phyloP scores from a whole-genome alignment of 2,888 invertebrate species.

The Apodemia hepburni region DNA sequence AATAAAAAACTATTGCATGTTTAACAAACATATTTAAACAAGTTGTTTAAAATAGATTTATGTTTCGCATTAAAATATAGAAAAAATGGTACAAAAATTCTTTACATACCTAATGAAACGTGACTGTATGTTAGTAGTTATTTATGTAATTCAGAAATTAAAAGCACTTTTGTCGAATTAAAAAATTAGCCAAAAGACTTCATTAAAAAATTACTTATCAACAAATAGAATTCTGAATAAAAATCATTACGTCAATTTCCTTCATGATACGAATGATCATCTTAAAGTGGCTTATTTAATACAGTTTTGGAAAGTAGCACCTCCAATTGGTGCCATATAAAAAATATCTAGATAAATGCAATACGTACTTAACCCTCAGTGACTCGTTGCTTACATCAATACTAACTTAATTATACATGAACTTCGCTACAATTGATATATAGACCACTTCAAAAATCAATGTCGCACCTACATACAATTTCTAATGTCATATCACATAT shows the following conservation, averaged over 20 bases:
- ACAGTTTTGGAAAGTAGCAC: neutral
- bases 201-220: no score
- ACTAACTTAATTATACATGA: conserved; percentile 8
- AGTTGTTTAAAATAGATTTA: no score
- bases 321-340: neutral
- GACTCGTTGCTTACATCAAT: neutral
- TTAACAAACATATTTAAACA: no score
- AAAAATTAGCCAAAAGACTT: no score
- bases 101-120: no score
- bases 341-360: neutral
- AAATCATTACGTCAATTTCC: conserved; percentile 1
- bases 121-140: no score
- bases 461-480: neutral
- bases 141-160: no score
- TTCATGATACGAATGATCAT: neutral
- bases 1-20: no score
- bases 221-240: neutral
- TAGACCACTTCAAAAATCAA: neutral
- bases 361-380: neutral
- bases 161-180: no score
- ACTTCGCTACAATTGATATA: neutral
- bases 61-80: no score
- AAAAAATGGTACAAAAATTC: no score
- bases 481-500: no score
- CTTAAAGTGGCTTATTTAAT: neutral